phyloP scores from a whole-genome alignment of 2,888 invertebrate genomes.

The Meta bourneti region DNA sequence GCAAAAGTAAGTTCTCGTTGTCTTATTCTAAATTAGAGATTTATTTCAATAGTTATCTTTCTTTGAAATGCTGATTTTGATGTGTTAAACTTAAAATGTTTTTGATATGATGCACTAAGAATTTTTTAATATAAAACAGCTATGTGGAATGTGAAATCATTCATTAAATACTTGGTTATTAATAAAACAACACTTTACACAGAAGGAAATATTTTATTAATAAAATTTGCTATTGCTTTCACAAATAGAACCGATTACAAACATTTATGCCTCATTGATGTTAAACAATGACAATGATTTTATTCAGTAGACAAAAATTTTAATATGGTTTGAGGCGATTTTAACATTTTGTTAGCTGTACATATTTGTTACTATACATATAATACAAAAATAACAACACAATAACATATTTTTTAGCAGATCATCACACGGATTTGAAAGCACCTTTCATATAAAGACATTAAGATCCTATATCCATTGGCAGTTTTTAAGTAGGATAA shows the following conservation, averaged over 20 bases:
- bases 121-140: too few relatives aligned
- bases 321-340: constrained; percentile 26
- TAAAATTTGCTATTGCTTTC: constrained; percentile 44
- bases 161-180: too few relatives aligned
- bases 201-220: constrained; percentile 52
- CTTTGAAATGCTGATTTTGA: too few relatives aligned
- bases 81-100: too few relatives aligned
- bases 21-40: too few relatives aligned
- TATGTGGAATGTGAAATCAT: too few relatives aligned
- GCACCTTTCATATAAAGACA: constrained; percentile 51
- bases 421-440: constrained; percentile 52
- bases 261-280: constrained; percentile 33
- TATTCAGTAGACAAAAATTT: constrained; percentile 29
- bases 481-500: constrained; percentile 45
- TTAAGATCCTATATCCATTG: constrained; percentile 19
- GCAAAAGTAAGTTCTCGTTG: too few relatives aligned
- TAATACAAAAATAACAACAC: constrained; percentile 73
- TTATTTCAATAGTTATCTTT: too few relatives aligned
- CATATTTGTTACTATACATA: constrained; percentile 66
- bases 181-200: background rate
- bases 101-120: too few relatives aligned
- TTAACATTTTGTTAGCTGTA: constrained; percentile 61
- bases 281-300: constrained; percentile 43
- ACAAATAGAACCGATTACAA: constrained; percentile 46
- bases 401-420: constrained; percentile 53